phyloP scores from a whole-genome alignment of 2,113 vertebrate genomes.

The Oryzias javanicus region DNA sequence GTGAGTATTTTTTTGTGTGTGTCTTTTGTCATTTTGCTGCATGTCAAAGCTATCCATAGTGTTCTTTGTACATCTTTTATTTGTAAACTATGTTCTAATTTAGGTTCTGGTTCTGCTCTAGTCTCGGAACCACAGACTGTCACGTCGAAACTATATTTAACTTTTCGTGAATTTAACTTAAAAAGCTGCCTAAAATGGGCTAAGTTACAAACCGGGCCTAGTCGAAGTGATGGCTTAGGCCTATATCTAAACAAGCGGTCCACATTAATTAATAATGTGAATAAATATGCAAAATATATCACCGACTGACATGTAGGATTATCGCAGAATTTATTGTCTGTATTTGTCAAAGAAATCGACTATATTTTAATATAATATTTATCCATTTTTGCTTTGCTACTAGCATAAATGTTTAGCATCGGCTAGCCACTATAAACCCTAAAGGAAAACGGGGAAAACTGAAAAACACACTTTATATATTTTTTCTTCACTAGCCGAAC shows the following conservation, averaged over 20 bases:
- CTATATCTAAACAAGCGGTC: conserved; percentile 13
- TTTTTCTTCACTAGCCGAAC: too few species aligned
- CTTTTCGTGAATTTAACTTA: conserved; percentile 16
- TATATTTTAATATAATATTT: too few species aligned
- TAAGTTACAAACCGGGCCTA: conserved; percentile 55
- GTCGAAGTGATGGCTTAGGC: conserved; percentile 32
- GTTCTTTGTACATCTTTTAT: not conserved
- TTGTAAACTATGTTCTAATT: not conserved
- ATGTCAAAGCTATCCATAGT: conserved; percentile 28
- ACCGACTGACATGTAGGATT: not conserved
- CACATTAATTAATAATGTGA: not conserved
- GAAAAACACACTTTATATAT: too few species aligned
- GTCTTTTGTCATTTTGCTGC: conserved; percentile 58
- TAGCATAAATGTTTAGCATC: too few species aligned
- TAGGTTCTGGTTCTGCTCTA: not conserved
- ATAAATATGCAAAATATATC: fast-evolving
- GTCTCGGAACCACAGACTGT: conserved; percentile 18
- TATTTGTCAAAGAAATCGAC: not conserved
- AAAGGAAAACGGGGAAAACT: too few species aligned
- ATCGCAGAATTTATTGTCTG: not conserved
- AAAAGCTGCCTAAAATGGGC: conserved; percentile 34
- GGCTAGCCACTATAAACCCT: too few species aligned
- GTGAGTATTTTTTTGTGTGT: conserved; percentile 79
- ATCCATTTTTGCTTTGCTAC: too few species aligned
- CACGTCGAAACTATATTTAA: conserved; percentile 32